phyloP scores from a whole-genome alignment of 1,140 invertebrate genomes.

The Zaprionus vittiger region DNA sequence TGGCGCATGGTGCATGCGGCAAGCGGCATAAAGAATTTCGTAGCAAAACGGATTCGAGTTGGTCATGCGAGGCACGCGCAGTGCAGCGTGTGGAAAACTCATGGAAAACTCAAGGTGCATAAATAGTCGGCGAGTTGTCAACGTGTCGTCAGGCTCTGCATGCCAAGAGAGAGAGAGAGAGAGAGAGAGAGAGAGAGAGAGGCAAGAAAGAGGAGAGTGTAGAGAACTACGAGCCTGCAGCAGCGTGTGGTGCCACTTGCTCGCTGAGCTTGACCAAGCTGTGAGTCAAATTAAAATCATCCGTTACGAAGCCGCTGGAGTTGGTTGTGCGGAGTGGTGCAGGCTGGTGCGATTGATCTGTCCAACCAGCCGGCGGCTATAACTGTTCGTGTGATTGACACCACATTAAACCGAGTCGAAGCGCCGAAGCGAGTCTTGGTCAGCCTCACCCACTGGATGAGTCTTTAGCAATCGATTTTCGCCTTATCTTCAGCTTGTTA shows the following conservation, averaged over 20 bases:
- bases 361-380: not conserved
- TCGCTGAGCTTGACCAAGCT: not conserved
- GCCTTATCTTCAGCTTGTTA: not conserved
- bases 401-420: not conserved
- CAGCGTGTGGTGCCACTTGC: not conserved
- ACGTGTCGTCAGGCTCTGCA: slow-evolving; percentile 4
- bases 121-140: not conserved
- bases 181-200: not conserved
- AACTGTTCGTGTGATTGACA: slow-evolving; percentile 6
- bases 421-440: not conserved
- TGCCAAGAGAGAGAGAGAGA: not conserved
- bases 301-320: not conserved
- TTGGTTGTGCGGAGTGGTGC: not conserved
- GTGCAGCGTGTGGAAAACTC: not conserved
- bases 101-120: slow-evolving; percentile 1
- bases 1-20: slow-evolving; percentile 10
- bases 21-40: not conserved
- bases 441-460: not conserved
- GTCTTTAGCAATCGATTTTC: not conserved
- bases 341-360: not conserved
- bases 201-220: not conserved
- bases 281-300: not conserved
- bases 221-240: not conserved
- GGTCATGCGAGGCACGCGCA: slow-evolving; percentile 1
- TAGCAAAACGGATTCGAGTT: slow-evolving; percentile 1